Base-by-base conservation (phyloP, 2,888 invertebrate genomes). In the Taenaris catops region DNA sequence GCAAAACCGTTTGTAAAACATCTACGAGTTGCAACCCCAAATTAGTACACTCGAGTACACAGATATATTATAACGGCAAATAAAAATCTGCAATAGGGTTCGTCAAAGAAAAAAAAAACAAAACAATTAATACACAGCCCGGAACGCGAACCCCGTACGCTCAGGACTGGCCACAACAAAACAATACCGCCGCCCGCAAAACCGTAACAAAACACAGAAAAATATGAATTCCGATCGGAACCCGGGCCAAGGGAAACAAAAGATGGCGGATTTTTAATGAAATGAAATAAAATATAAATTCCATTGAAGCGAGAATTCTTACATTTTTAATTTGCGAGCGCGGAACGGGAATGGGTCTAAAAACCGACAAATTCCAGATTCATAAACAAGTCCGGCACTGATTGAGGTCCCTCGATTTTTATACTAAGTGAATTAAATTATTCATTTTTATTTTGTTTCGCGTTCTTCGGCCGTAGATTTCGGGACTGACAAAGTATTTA, bases 231-330 rank as follows among this genome's bases (percentile, higher is more conserved):
- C 84, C 84, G 63, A 81, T 84, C 76, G 76, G 62, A 69, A 69
- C n/a, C n/a, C 71, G 66, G 69, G 53, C 71, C 67, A 76, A n/a
- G n/a, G 78, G 78, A 78, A 81, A 83, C 83, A 86, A 83, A 86
- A 83, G 83, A 86, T 86, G 79, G 81, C 66, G 83, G 83, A 81
- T 83, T 84, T n/a, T 57, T 81, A 83, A 81, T 81, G 79, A 80
- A 86, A 86, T 83, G 76, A 81, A 83, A 84, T 83, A 83, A 83
- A 83, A 86, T 84, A 86, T 86, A 83, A 80, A 83, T 81, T 73
- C 80, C 76, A 75, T 75, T 71, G 67, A 71, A 80, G 81, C 80
- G 79, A 72, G 79, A 78, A 84, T 83, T 84, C 84, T 83, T 84
- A 79, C 86, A 84, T 84, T 84, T 86, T 86, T 84, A 86, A 84